These are phyloP conservation scores for Gephyroberyx darwinii DNA, from an alignment of 2,797 vertebrate species.

Conservation along the genomic window DNA sequence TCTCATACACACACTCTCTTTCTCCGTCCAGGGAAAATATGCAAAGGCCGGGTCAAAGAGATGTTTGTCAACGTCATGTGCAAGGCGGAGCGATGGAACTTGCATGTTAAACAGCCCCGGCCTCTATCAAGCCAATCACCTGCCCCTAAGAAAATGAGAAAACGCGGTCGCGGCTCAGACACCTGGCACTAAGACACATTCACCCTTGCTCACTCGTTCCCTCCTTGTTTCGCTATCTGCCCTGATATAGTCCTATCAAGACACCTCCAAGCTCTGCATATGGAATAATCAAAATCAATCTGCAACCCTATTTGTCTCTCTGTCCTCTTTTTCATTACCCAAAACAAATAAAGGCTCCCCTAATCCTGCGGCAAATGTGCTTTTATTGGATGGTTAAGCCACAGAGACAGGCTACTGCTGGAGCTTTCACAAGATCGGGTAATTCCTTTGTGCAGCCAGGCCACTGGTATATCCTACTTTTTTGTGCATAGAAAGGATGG, in stretches of 20 bases:
- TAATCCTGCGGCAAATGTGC: conserved; percentile 75
- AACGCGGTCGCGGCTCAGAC: conserved; percentile 65
- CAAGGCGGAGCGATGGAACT: conserved; percentile 63
- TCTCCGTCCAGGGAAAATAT: conserved; percentile 64
- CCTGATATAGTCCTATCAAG: conserved; percentile 61
- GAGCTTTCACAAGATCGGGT: conserved; percentile 40
- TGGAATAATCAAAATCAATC: conserved; percentile 77
- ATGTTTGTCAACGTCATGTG: conserved; percentile 83
- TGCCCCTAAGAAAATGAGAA: conserved; percentile 69
- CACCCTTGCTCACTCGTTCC: conserved; percentile 46
- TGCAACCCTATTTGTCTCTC: conserved; percentile 66
- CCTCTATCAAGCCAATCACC: conserved; percentile 73
- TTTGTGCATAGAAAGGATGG: conserved; percentile 43
- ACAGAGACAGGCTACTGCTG: conserved; percentile 51
- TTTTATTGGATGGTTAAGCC: conserved; percentile 76
- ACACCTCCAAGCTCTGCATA: conserved; percentile 67
- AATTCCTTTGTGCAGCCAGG: conserved; percentile 46
- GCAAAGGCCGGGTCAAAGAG: conserved; percentile 79
- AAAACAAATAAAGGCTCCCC: conserved; percentile 76
- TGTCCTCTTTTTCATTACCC: conserved; percentile 77
- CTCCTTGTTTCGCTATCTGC: conserved; percentile 59
- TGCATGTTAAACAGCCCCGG: conserved; percentile 79
- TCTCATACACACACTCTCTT: conserved; percentile 38
- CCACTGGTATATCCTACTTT: conserved; percentile 30
- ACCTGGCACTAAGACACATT: conserved; percentile 74